phyloP scores from a whole-genome alignment of 2,888 invertebrate genomes.

The Stenolophus ochropezus region DNA sequence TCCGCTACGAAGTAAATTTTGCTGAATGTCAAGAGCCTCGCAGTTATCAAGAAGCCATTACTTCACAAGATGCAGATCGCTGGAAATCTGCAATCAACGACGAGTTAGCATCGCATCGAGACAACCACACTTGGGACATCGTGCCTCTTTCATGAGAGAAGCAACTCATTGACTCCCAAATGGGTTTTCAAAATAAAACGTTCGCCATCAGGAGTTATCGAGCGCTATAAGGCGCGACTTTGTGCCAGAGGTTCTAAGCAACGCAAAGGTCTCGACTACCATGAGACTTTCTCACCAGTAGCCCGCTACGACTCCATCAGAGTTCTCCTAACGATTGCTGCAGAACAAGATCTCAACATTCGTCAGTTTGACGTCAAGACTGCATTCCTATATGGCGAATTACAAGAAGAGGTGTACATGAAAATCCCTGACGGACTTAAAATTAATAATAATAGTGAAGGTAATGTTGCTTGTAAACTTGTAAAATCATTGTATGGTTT shows the following conservation, averaged over 20 bases:
- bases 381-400: constrained; percentile 36
- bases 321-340: no score
- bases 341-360: no score
- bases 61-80: constrained; percentile 46
- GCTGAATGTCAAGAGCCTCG: constrained; percentile 47
- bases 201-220: background rate
- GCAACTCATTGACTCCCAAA: constrained; percentile 13
- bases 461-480: constrained; percentile 8
- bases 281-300: constrained; percentile 62
- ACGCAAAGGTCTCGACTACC: constrained; percentile 36
- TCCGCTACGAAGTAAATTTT: background rate
- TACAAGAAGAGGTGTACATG: constrained; percentile 1
- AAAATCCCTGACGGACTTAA: constrained; percentile 3
- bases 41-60: constrained; percentile 62
- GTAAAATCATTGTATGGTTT: constrained; percentile 23
- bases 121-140: constrained; percentile 62
- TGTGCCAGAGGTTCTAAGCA: constrained; percentile 17
- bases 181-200: constrained; percentile 12
- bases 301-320: no score
- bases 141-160: background rate
- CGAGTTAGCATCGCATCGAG: constrained; percentile 61
- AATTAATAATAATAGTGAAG: background rate
- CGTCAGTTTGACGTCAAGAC: no score
- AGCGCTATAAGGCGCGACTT: constrained; percentile 48
- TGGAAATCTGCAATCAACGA: constrained; percentile 62